Percentiles rank a stretch among this genome's conserved stretches.
These are phyloP conservation scores for Archaeoteleia sp. DNA, from an alignment of 2,888 invertebrate genomes.

Conservation along the genomic window DNA sequence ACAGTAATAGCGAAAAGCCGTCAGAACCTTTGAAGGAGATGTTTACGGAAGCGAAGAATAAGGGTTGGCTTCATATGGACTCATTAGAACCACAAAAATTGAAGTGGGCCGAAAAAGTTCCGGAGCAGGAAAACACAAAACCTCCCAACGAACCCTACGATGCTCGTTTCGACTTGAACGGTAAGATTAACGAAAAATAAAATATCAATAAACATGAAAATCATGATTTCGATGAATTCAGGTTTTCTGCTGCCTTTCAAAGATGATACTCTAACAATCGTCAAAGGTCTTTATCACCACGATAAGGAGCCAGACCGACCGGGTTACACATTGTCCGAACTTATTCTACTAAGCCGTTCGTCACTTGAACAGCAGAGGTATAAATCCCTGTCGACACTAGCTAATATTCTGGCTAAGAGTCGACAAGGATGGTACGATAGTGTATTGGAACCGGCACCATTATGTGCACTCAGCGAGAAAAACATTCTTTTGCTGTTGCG, in stretches of 20 bases:
- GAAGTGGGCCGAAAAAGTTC: constrained; percentile 89
- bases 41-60: constrained; percentile 76
- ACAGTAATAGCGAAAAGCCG: constrained; percentile 19
- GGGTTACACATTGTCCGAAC: constrained; percentile 92
- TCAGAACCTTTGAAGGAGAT: constrained; percentile 64
- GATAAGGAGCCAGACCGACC: constrained; percentile 94
- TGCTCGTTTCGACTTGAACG: constrained; percentile 89
- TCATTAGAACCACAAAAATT: constrained; percentile 90
- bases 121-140: constrained; percentile 74
- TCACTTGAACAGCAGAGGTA: constrained; percentile 89
- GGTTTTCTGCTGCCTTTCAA: constrained; percentile 84
- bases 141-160: constrained; percentile 80
- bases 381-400: constrained; percentile 86
- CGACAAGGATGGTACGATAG: constrained; percentile 86
- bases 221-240: no score
- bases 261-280: constrained; percentile 77
- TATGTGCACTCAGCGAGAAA: constrained; percentile 79
- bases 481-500: constrained; percentile 86
- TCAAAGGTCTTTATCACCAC: constrained; percentile 89
- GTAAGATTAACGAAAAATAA: constrained; percentile 58
- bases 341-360: constrained; percentile 87
- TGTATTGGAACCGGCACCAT: constrained; percentile 82
- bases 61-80: constrained; percentile 90
- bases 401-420: constrained; percentile 84
- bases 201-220: no score